Percentiles rank a stretch among this genome's conserved stretches.
phyloP scores from a whole-genome alignment of 2,797 vertebrate species.

The Fratercula arctica region DNA sequence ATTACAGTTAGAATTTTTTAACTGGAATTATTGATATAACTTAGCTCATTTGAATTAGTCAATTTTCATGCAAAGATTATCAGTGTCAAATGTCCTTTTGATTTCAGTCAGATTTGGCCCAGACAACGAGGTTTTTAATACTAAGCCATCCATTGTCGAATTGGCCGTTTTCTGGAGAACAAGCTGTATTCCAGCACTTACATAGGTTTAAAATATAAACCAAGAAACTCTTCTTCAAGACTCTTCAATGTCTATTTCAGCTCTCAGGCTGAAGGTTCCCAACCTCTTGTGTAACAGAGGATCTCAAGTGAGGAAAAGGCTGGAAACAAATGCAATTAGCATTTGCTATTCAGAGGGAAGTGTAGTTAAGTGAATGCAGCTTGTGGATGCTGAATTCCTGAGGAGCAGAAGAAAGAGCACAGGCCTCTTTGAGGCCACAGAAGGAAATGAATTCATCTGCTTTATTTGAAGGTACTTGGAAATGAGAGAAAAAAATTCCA shows the following conservation, averaged over 20 bases:
- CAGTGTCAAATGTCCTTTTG: neutral
- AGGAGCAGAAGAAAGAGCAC: neutral
- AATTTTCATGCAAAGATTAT: neutral
- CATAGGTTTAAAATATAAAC: neutral
- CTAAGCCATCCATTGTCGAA: neutral
- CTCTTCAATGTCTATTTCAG: neutral
- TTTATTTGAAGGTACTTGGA: constrained; percentile 25
- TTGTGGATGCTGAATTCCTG: neutral
- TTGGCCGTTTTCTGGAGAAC: neutral
- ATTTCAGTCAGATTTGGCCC: neutral
- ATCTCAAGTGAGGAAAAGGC: neutral
- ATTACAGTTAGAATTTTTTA: neutral
- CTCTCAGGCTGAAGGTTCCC: neutral
- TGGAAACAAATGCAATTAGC: constrained; percentile 8
- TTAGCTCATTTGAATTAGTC: neutral
- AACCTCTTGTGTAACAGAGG: neutral
- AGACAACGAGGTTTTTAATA: neutral
- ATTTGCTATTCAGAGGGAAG: constrained; percentile 15
- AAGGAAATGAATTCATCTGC: constrained; percentile 21
- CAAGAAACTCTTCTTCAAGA: neutral
- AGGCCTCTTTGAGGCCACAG: neutral
- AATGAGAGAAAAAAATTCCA: neutral
- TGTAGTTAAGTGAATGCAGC: neutral
- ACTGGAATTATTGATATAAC: neutral
- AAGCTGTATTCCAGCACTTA: neutral